Evolutionary conservation across 2,888 invertebrate genomes (phyloP).

Genomic region (Apocheima hispidaria): DNA sequence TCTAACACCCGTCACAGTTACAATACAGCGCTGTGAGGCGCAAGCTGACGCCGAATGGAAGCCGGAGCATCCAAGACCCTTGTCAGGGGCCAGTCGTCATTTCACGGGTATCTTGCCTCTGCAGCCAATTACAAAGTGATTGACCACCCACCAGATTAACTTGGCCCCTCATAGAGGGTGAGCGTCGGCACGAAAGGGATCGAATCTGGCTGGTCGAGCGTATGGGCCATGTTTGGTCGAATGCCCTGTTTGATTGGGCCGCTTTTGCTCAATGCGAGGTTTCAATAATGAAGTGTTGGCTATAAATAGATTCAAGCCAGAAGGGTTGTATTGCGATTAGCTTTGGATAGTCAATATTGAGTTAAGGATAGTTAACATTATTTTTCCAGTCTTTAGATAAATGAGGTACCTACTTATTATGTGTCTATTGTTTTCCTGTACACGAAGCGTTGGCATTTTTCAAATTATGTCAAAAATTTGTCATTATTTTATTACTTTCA

Average conservation of each 20-base stretch:
- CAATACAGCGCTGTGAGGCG: constrained; percentile 5
- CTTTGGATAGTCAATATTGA: no score
- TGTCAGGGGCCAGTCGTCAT: constrained; percentile 79
- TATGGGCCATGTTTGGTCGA: constrained; percentile 73
- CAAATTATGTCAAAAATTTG: no score
- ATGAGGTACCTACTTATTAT: no score
- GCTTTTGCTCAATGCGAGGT: constrained; percentile 62
- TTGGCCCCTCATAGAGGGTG: constrained; percentile 47
- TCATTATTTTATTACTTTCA: no score
- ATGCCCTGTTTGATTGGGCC: constrained; percentile 76
- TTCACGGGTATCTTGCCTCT: constrained; percentile 81
- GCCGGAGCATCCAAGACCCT: constrained; percentile 69
- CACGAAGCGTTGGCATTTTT: no score
- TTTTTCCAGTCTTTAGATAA: no score
- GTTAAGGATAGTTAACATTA: no score
- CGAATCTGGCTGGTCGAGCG: constrained; percentile 52
- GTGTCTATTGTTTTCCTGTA: no score
- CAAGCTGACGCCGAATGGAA: constrained; percentile 59
- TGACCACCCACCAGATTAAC: constrained; percentile 63
- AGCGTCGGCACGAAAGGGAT: constrained; percentile 48
- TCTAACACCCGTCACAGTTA: constrained; percentile 7
- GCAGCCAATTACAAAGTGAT: constrained; percentile 82
- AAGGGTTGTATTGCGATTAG: constrained; percentile 5
- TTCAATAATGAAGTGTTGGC: constrained; percentile 74
- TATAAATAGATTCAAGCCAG: constrained; percentile 32